Evolutionary conservation across 1,140 invertebrate species (phyloP).

Genomic region (Chironomus striatipennis): DNA sequence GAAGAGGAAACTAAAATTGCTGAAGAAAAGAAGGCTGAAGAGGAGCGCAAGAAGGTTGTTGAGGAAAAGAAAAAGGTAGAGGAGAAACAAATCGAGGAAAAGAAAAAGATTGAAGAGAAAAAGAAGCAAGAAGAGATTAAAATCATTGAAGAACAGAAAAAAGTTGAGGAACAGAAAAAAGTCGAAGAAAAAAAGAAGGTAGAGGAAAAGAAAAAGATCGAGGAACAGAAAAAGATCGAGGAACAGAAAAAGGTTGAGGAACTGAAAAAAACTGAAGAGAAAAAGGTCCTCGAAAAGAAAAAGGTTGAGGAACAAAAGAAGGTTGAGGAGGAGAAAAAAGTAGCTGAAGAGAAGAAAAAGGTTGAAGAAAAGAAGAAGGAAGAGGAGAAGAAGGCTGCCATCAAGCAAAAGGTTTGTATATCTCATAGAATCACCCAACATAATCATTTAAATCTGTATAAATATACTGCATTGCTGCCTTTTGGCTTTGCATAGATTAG

Average conservation of each 20-base stretch:
- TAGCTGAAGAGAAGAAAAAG: slow-evolving; percentile 43
- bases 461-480: too few relatives aligned
- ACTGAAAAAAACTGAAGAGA: slow-evolving; percentile 30
- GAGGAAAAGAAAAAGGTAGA: slow-evolving; percentile 31
- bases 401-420: slow-evolving; percentile 34
- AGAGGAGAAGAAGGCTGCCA: slow-evolving; percentile 32
- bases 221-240: slow-evolving; percentile 39
- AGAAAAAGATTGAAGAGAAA: too few relatives aligned
- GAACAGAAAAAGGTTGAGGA: slow-evolving; percentile 33
- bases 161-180: slow-evolving; percentile 42
- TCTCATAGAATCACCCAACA: neutral
- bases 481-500: too few relatives aligned
- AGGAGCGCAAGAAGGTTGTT: slow-evolving; percentile 43
- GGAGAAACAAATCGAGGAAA: slow-evolving; percentile 35
- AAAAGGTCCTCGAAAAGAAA: slow-evolving; percentile 33
- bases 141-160: slow-evolving; percentile 34
- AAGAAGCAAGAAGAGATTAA: too few relatives aligned
- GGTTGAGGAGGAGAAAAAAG: slow-evolving; percentile 27
- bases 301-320: slow-evolving; percentile 37
- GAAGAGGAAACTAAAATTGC: slow-evolving; percentile 36
- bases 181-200: slow-evolving; percentile 43
- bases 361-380: slow-evolving; percentile 42
- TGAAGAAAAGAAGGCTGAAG: slow-evolving; percentile 33
- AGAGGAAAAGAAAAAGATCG: slow-evolving; percentile 30
- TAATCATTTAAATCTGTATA: neutral